These are phyloP conservation scores for Diglossa cyanea DNA, from an alignment of 2,797 vertebrate species.

Conservation along the genomic window DNA sequence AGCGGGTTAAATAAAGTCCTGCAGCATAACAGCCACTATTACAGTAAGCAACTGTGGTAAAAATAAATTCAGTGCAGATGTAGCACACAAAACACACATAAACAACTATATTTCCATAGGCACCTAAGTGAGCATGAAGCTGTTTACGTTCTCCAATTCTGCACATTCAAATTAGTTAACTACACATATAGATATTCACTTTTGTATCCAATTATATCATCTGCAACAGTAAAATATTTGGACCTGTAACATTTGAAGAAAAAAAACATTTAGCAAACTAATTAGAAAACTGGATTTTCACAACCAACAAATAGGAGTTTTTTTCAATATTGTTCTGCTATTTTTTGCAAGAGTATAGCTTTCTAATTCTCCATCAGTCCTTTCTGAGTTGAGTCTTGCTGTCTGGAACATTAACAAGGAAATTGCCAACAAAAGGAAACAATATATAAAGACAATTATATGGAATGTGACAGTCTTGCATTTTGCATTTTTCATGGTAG, in stretches of 20 bases:
- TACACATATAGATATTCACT: background rate
- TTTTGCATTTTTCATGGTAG: background rate
- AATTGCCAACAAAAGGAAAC: background rate
- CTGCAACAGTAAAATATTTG: background rate
- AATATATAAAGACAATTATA: background rate
- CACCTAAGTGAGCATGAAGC: conserved; percentile 31
- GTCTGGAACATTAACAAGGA: background rate
- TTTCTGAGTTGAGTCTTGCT: background rate
- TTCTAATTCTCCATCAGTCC: background rate
- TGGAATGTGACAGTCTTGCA: background rate
- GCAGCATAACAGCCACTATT: background rate
- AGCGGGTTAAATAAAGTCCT: background rate
- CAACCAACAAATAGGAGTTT: rapidly evolving
- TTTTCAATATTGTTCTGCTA: background rate
- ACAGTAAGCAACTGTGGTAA: background rate
- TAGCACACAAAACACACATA: background rate
- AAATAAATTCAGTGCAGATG: conserved; percentile 15
- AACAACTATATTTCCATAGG: background rate
- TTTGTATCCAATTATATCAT: background rate
- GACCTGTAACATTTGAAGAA: background rate
- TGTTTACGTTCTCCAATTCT: conserved; percentile 17
- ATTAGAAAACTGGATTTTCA: background rate
- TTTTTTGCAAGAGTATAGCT: background rate
- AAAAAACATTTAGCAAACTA: background rate
- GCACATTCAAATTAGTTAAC: background rate